Evolutionary conservation across 2,113 vertebrate species (phyloP).

Genomic region (Oryzias woworae): DNA sequence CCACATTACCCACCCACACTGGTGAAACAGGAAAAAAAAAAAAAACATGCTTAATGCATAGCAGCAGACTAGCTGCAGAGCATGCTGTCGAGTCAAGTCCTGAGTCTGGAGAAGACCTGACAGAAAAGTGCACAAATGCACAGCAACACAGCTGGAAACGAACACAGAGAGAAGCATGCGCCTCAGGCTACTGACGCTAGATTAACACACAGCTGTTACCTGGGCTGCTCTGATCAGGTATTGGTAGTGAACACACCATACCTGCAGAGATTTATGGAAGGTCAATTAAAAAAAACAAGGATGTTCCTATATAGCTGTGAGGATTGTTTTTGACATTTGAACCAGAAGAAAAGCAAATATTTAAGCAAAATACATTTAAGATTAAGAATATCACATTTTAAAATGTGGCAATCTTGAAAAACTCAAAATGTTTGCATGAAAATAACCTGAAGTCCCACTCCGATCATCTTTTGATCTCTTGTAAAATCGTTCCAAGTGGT

Average conservation of each 20-base stretch:
- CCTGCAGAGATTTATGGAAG: constrained; percentile 63
- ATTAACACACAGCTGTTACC: constrained; percentile 68
- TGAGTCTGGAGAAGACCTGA: constrained; percentile 29
- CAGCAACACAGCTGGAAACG: constrained; percentile 11
- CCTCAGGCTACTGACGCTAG: constrained; percentile 33
- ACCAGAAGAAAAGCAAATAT: neutral
- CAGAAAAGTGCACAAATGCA: constrained; percentile 5
- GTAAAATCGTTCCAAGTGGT: no score
- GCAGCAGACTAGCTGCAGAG: constrained; percentile 32
- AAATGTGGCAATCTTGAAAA: no score
- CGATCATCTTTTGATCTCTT: no score
- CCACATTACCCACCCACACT: constrained; percentile 11
- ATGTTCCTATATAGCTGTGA: constrained; percentile 28
- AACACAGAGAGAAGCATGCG: constrained; percentile 44
- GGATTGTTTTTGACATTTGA: neutral
- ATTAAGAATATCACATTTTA: no score
- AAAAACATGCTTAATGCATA: constrained; percentile 30
- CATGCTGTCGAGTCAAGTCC: constrained; percentile 36
- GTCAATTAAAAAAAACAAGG: constrained; percentile 33
- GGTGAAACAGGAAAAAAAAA: constrained; percentile 3
- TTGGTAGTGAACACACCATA: constrained; percentile 70
- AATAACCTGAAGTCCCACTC: no score
- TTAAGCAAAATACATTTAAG: no score
- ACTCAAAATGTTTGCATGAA: no score
- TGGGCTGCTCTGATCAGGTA: constrained; percentile 72